These are phyloP conservation scores for Microctenopoma stevenorrisi DNA, from an alignment of 2,797 vertebrate species.

Conservation along the genomic window DNA sequence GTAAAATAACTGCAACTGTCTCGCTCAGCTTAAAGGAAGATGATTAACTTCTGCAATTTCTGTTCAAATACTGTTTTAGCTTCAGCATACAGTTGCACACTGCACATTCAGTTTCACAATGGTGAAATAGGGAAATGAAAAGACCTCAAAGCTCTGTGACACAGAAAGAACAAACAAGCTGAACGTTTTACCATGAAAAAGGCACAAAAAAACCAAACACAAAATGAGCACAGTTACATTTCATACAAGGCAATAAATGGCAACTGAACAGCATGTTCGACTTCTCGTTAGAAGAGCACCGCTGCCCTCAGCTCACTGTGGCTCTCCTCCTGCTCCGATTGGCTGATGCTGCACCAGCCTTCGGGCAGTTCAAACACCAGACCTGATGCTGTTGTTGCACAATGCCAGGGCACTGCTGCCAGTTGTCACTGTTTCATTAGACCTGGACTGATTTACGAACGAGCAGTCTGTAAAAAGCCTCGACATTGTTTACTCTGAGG, in stretches of 20 bases:
- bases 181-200: not conserved
- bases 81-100: not conserved
- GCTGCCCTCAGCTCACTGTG: constrained; percentile 24
- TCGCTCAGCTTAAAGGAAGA: constrained; percentile 14
- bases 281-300: constrained; percentile 32
- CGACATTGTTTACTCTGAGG: constrained; percentile 41
- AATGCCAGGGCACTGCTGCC: constrained; percentile 53
- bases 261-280: constrained; percentile 32
- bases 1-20: constrained; percentile 36
- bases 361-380: constrained; percentile 51
- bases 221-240: not conserved
- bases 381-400: constrained; percentile 50
- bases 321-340: constrained; percentile 63
- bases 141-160: not conserved
- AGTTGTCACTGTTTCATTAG: constrained; percentile 54
- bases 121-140: not conserved
- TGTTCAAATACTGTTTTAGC: constrained; percentile 22
- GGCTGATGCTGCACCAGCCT: constrained; percentile 62
- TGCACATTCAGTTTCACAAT: not conserved
- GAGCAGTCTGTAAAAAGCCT: constrained; percentile 28
- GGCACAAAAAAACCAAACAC: not conserved
- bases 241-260: constrained; percentile 6
- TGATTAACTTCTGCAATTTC: constrained; percentile 10
- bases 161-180: not conserved
- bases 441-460: constrained; percentile 32